phyloP scores from a whole-genome alignment of 2,113 vertebrate species.

The Passer montanus region DNA sequence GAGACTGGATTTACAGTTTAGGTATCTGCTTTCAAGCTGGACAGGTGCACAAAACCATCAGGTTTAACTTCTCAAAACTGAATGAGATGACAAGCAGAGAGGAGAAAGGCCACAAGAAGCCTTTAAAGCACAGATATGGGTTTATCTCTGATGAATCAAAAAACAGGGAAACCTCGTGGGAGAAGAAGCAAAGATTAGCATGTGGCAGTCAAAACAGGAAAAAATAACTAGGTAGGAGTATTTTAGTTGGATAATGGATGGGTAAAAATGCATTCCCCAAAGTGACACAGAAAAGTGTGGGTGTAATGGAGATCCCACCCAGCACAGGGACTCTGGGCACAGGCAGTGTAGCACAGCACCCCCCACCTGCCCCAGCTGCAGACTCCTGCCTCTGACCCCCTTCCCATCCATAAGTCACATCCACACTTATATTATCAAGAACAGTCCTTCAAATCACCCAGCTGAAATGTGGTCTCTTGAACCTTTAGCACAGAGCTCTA shows the following conservation, averaged over 20 bases:
- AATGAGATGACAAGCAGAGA: not conserved
- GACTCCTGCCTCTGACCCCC: not conserved
- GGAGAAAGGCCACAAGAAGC: not conserved
- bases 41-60: not conserved
- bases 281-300: not conserved
- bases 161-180: not conserved
- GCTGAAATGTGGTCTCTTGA: not conserved
- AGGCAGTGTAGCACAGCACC: not conserved
- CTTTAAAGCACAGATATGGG: not conserved
- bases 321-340: not conserved
- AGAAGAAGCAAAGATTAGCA: not conserved
- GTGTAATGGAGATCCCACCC: not conserved
- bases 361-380: not conserved
- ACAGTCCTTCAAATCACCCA: not conserved
- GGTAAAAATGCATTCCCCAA: not conserved
- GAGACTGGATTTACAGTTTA: not conserved
- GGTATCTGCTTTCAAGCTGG: not conserved
- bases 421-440: fast-evolving
- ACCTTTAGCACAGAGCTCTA: not conserved
- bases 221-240: not conserved
- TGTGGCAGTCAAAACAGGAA: not conserved
- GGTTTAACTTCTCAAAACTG: not conserved
- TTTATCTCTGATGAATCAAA: not conserved
- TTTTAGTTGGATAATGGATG: not conserved
- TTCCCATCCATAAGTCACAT: not conserved